A percentile compares a stretch with the other conserved stretches of the same genome.
phyloP scores from a whole-genome alignment of 2,113 vertebrate genomes.

The Sarotherodon lohbergeri region DNA sequence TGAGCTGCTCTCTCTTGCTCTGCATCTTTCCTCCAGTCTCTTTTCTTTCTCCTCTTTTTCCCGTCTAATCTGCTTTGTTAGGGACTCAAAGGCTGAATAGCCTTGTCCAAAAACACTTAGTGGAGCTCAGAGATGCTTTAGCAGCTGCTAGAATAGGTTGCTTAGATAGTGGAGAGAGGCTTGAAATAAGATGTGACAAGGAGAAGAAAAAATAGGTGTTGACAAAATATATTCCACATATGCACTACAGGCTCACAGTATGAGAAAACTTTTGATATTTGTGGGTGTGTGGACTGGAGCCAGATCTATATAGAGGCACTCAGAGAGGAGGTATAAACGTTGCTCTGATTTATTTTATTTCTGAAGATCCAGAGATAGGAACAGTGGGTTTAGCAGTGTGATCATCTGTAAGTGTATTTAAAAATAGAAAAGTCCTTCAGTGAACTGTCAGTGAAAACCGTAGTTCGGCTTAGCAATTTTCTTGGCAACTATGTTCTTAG shows the following conservation, averaged over 20 bases:
- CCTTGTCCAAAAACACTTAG: background rate
- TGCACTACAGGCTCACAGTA: background rate
- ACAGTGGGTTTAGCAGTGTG: background rate
- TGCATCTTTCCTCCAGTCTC: background rate
- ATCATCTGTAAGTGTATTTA: background rate
- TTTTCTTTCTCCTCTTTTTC: background rate
- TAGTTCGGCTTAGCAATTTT: background rate
- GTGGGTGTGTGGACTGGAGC: background rate
- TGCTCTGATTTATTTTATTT: background rate
- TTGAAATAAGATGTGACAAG: background rate
- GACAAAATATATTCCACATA: background rate
- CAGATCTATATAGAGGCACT: background rate
- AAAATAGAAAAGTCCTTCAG: background rate
- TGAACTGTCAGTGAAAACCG: background rate
- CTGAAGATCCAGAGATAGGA: background rate
- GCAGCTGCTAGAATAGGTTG: background rate
- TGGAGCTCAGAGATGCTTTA: background rate
- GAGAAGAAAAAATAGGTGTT: background rate
- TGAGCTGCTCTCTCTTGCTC: conserved; percentile 1
- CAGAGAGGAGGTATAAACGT: background rate
- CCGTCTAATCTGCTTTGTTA: background rate
- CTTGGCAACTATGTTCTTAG: no score
- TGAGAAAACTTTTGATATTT: background rate
- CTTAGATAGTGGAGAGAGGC: background rate
- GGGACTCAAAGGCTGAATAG: background rate